Percentiles rank a stretch among this genome's conserved stretches.
Conservation (phyloP, 2,888 invertebrate genomes). For the Polia nebulosa region DNA sequence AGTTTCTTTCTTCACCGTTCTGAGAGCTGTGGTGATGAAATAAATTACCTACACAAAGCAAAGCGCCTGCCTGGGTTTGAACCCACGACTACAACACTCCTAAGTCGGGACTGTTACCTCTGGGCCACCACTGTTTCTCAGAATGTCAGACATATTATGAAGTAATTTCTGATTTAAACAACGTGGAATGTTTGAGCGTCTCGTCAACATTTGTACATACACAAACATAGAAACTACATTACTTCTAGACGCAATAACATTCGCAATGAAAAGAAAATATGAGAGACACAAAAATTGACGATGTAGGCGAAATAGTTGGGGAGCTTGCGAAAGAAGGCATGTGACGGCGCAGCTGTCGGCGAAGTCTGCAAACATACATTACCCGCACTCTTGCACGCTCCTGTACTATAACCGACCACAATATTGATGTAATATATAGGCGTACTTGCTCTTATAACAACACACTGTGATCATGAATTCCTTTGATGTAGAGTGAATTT, state of each 20-base stretch:
- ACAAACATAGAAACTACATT: too few relatives aligned
- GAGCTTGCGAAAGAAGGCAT: constrained; percentile 35
- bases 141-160: too few relatives aligned
- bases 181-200: constrained; percentile 15
- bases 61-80: too few relatives aligned
- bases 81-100: too few relatives aligned
- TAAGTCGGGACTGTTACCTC: too few relatives aligned
- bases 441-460: constrained; percentile 16
- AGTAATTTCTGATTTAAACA: constrained; percentile 11
- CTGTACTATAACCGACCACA: constrained; percentile 26
- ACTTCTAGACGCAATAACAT: constrained; percentile 38
- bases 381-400: constrained; percentile 47
- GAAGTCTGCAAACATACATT: constrained; percentile 57
- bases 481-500: neutral
- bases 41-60: too few relatives aligned
- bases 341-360: constrained; percentile 51
- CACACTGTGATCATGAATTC: neutral
- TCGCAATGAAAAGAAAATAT: constrained; percentile 42
- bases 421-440: constrained; percentile 41
- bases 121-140: too few relatives aligned
- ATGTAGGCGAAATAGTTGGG: constrained; percentile 43
- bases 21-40: too few relatives aligned
- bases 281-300: constrained; percentile 49
- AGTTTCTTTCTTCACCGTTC: too few relatives aligned
- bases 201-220: constrained; percentile 24